Base-by-base conservation (phyloP, 2,797 vertebrate species). In the Lutjanus campechanus region DNA sequence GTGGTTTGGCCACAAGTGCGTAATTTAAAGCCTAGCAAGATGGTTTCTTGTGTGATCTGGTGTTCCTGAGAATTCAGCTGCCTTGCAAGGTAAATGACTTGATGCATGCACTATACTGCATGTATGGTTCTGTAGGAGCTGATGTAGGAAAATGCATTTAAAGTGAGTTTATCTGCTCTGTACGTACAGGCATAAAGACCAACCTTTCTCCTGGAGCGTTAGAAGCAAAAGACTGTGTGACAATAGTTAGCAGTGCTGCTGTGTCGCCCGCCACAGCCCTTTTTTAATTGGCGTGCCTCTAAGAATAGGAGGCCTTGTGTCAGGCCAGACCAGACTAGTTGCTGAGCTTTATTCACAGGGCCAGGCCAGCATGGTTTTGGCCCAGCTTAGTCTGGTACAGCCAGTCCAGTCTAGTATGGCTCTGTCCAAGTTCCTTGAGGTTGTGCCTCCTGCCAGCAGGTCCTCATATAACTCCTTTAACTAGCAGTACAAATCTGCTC, bases 251-350 rank as follows among this genome's bases (percentile, higher is more conserved):
- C 66, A 12, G 65, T 9, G 20, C 59, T 55, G 66, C 78, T 43
- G 82, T 41, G 62, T 56, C 7, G 16, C 81, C 46, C 11, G 20
- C 68, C 83, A 81, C 76, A 79, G 83, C 84, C 86, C 66, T 72
- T 69, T 77, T 92, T 79, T 90, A 90, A 91, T 92, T 90, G 74
- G 53, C 10, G n/a, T 41, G 44, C 20, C 47, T 88, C 89, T 88
- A 85, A 92, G 90, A 90, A 92, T 91, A 93, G 82, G 87, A 81
- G 74, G 54, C 78, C 67, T 73, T 86, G 85, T 88, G 78, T 85
- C 59, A 70, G 54, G 63, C 85, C 81, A 75, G 82, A 62, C 68
- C 81, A 83, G 77, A 79, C 80, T 61, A 79, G 85, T 51, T 41
- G 71, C 76, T 47, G 82, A 65, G 80, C 81, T 85, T 73, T 78